A percentile compares a stretch with the other conserved stretches of the same genome.
These are phyloP conservation scores for Triplophysa yarkandensis DNA, from an alignment of 2,797 vertebrate species.

Conservation along the genomic window DNA sequence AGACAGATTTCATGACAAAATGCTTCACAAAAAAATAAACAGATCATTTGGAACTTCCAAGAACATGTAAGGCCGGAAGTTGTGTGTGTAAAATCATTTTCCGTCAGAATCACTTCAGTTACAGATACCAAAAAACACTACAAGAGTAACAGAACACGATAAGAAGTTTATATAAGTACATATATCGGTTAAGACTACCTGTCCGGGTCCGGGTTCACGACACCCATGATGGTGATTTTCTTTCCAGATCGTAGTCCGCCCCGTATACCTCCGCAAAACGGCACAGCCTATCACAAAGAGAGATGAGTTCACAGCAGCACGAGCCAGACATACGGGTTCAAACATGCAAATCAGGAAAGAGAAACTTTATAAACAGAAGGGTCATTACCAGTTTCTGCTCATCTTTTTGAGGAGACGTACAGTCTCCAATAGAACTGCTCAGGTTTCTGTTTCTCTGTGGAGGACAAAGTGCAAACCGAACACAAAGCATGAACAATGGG, in stretches of 20 bases:
- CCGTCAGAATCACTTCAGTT: background rate
- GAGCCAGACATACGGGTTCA: constrained; percentile 18
- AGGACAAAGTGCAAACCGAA: background rate
- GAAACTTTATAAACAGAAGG: no score
- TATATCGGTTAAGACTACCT: constrained; percentile 71
- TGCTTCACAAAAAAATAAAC: no score
- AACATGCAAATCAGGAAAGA: constrained; percentile 27
- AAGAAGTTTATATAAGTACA: background rate
- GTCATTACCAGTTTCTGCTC: constrained; percentile 54
- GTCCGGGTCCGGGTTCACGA: constrained; percentile 86
- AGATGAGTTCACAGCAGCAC: constrained; percentile 56
- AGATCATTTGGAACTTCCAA: no score
- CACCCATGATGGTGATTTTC: constrained; percentile 87
- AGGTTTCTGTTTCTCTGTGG: constrained; percentile 53
- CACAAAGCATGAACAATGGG: background rate
- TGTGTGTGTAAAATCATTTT: background rate
- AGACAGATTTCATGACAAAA: no score
- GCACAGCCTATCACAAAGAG: constrained; percentile 78
- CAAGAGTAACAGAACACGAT: background rate
- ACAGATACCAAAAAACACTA: background rate
- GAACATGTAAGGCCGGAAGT: background rate
- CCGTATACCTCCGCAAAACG: constrained; percentile 89
- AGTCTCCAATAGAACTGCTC: constrained; percentile 79
- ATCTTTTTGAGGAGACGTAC: constrained; percentile 63
- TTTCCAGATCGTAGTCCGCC: constrained; percentile 89